These are phyloP conservation scores for Drosophila helvetica DNA, from an alignment of 2,888 invertebrate species.

Conservation along the genomic window DNA sequence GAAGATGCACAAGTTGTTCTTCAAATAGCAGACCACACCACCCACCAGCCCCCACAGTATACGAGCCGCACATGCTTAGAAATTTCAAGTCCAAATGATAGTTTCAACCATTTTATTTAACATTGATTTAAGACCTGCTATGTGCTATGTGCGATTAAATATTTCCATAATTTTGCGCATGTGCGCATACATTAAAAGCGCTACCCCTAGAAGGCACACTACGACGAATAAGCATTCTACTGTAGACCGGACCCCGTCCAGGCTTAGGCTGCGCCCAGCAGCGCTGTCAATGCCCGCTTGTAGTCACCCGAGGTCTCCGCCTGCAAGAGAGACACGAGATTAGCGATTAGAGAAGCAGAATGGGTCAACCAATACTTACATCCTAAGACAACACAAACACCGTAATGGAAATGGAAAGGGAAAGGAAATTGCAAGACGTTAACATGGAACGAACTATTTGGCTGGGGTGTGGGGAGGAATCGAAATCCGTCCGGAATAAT, in stretches of 20 bases:
- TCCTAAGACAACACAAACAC: constrained; percentile 61
- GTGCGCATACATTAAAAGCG: constrained; percentile 55
- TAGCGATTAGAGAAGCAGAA: background rate
- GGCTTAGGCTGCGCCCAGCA: constrained; percentile 81
- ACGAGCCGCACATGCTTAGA: background rate
- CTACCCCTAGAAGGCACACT: constrained; percentile 38
- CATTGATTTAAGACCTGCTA: constrained; percentile 13
- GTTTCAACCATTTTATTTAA: background rate
- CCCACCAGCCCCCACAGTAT: background rate
- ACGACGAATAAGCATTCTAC: constrained; percentile 21
- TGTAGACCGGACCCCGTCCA: background rate
- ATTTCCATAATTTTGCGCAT: constrained; percentile 53
- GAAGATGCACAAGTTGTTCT: constrained; percentile 83
- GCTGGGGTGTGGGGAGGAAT: background rate
- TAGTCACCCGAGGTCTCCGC: constrained; percentile 86
- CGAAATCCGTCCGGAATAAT: background rate
- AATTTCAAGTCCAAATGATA: background rate
- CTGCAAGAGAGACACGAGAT: constrained; percentile 73
- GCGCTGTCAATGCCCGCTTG: constrained; percentile 85
- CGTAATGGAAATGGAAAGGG: constrained; percentile 18
- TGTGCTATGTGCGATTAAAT: constrained; percentile 39
- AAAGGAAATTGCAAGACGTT: constrained; percentile 35
- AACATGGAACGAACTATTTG: constrained; percentile 11
- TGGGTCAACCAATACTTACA: constrained; percentile 62
- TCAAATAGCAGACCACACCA: constrained; percentile 53